These are phyloP conservation scores for Leuctra nigra DNA, from an alignment of 2,888 invertebrate genomes.

Conservation along the genomic window DNA sequence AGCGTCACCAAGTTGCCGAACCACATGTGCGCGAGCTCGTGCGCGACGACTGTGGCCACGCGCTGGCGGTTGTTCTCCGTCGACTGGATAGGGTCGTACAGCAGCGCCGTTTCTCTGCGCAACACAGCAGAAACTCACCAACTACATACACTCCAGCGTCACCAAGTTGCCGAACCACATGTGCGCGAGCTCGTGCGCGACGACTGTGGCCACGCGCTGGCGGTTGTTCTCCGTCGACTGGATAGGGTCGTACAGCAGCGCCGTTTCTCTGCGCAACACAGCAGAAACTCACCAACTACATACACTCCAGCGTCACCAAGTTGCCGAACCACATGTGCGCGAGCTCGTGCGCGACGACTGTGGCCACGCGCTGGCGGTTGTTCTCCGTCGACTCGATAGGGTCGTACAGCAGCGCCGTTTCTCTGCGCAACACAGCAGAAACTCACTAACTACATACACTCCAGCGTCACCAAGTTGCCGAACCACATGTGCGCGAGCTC, in stretches of 20 bases:
- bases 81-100: slow-evolving; percentile 43
- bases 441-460: too few relatives aligned
- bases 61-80: slow-evolving; percentile 25
- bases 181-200: slow-evolving; percentile 50
- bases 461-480: too few relatives aligned
- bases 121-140: too few relatives aligned
- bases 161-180: slow-evolving; percentile 47
- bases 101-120: slow-evolving; percentile 44
- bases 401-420: too few relatives aligned
- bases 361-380: slow-evolving; percentile 30
- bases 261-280: slow-evolving; percentile 49
- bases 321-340: slow-evolving; percentile 50
- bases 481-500: slow-evolving; percentile 52
- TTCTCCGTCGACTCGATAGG: too few relatives aligned
- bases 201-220: slow-evolving; percentile 33
- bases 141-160: too few relatives aligned
- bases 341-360: too few relatives aligned
- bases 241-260: slow-evolving; percentile 42
- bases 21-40: slow-evolving; percentile 52
- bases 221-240: slow-evolving; percentile 30
- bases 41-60: slow-evolving; percentile 39
- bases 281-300: too few relatives aligned
- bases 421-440: too few relatives aligned
- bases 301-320: slow-evolving; percentile 38
- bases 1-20: slow-evolving; percentile 42